Conservation (phyloP, 1,140 invertebrate species). For the Drosophila ficusphila region DNA sequence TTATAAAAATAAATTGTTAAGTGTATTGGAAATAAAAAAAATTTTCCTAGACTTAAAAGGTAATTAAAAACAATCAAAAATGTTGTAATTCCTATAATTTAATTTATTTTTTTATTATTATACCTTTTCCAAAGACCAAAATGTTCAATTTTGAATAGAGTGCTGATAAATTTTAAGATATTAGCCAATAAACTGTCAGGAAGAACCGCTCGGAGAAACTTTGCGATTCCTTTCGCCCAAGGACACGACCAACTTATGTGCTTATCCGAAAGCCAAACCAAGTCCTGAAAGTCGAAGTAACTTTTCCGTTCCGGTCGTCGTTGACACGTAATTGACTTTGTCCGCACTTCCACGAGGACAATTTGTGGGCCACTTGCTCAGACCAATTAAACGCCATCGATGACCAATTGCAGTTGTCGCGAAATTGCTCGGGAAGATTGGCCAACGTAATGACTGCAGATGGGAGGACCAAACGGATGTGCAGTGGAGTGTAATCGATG, state of each 20-base stretch:
- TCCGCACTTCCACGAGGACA: slow-evolving; percentile 39
- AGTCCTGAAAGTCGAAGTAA: slow-evolving; percentile 31
- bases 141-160: not conserved
- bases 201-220: not conserved
- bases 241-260: slow-evolving; percentile 15
- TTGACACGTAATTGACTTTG: slow-evolving; percentile 75
- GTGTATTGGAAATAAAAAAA: too few relatives aligned
- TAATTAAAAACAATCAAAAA: too few relatives aligned
- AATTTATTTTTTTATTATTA: too few relatives aligned
- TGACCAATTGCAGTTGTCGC: slow-evolving; percentile 71
- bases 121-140: too few relatives aligned
- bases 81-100: too few relatives aligned
- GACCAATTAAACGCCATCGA: slow-evolving; percentile 75
- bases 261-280: slow-evolving; percentile 27
- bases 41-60: too few relatives aligned
- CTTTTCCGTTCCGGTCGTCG: slow-evolving; percentile 37
- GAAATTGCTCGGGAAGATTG: slow-evolving; percentile 66
- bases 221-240: not conserved
- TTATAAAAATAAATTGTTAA: too few relatives aligned
- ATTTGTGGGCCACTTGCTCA: slow-evolving; percentile 61
- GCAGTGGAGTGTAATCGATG: slow-evolving; percentile 63
- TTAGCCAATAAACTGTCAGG: not conserved
- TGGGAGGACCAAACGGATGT: slow-evolving; percentile 8
- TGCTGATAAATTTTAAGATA: not conserved
- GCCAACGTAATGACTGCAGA: slow-evolving; percentile 51